Evolutionary conservation across 2,797 vertebrate species (phyloP).

Genomic region (Amblyraja radiata): DNA sequence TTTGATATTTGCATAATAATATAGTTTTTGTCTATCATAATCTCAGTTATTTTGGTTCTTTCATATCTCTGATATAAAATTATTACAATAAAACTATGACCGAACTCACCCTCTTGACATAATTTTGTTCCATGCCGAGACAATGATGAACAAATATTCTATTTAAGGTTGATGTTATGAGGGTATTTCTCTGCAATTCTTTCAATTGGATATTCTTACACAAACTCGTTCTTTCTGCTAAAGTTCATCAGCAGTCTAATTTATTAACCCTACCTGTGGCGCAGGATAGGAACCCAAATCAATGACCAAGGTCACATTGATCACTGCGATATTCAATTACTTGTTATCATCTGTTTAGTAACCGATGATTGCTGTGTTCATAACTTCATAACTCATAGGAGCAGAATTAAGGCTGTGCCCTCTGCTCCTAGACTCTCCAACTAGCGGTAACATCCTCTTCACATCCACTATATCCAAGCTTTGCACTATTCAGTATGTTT

Average conservation of each 20-base stretch:
- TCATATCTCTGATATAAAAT: not conserved
- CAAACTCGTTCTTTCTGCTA: not conserved
- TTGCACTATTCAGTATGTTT: too few species aligned
- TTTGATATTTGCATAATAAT: not conserved
- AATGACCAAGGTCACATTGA: not conserved
- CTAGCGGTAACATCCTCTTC: too few species aligned
- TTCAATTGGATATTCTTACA: too few species aligned
- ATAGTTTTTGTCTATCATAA: not conserved
- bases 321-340: not conserved
- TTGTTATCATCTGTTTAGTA: not conserved
- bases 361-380: too few species aligned
- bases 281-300: not conserved
- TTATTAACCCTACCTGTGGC: not conserved
- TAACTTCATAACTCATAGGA: too few species aligned
- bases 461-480: too few species aligned
- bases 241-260: not conserved
- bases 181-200: not conserved
- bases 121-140: not conserved
- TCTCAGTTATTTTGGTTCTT: not conserved
- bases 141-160: too few species aligned
- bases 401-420: too few species aligned
- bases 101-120: not conserved
- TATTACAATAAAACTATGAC: not conserved
- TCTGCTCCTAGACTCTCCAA: too few species aligned
- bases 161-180: not conserved